phyloP scores from a whole-genome alignment of 2,888 invertebrate genomes.

The Sarcophaga carnaria region DNA sequence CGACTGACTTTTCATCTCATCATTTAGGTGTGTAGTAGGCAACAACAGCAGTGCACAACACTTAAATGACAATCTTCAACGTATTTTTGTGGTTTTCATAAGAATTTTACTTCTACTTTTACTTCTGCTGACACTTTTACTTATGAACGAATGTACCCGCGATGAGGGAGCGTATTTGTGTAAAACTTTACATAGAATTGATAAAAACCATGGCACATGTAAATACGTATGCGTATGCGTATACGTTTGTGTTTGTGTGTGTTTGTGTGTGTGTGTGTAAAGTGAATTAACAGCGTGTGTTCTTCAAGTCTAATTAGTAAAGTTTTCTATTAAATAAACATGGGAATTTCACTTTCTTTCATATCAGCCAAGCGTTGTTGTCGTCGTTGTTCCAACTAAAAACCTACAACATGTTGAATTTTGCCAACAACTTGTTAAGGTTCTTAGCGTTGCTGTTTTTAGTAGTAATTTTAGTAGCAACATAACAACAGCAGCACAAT shows the following conservation, averaged over 20 bases:
- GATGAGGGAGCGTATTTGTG: not conserved
- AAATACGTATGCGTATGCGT: not conserved
- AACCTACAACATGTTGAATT: conserved; percentile 33
- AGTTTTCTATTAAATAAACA: conserved; percentile 51
- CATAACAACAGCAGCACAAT: not conserved
- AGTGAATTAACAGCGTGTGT: conserved; percentile 1
- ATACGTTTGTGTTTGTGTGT: not conserved
- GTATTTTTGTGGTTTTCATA: conserved; percentile 38
- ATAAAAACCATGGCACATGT: not conserved
- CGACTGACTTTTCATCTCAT: conserved; percentile 43
- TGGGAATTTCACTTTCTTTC: conserved; percentile 33
- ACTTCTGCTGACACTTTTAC: not conserved
- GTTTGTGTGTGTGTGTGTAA: not conserved
- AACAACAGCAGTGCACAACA: conserved; percentile 30
- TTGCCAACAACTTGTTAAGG: conserved; percentile 8
- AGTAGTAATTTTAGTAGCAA: not conserved
- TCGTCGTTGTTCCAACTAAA: not conserved
- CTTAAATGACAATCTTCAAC: conserved; percentile 54
- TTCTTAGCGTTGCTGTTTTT: not conserved
- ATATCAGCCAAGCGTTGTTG: not conserved
- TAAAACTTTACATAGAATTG: not conserved
- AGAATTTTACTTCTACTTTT: not conserved
- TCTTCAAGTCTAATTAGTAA: conserved; percentile 53
- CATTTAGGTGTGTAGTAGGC: conserved; percentile 17
- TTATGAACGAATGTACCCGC: no score